A percentile compares a stretch with the other conserved stretches of the same genome.
phyloP scores from a whole-genome alignment of 2,113 vertebrate genomes.

The Salminus brasiliensis region DNA sequence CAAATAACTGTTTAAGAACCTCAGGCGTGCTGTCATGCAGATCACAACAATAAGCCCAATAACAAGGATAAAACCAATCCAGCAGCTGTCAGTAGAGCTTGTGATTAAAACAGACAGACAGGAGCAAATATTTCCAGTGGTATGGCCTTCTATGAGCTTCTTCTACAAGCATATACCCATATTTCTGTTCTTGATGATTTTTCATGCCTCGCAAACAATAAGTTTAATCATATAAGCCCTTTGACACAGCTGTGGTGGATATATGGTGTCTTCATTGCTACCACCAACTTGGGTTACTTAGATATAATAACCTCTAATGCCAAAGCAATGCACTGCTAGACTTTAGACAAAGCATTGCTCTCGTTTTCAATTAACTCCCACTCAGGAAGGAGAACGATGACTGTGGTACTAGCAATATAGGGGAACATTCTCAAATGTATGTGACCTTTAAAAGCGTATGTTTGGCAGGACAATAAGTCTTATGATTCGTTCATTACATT shows the following conservation, averaged over 20 bases:
- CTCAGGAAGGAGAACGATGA: neutral
- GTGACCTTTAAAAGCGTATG: neutral
- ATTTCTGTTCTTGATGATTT: too few species aligned
- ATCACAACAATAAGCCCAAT: neutral
- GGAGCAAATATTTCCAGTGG: neutral
- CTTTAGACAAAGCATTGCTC: neutral
- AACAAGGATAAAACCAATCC: neutral
- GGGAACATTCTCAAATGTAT: neutral
- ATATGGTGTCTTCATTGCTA: neutral
- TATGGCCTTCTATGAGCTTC: neutral
- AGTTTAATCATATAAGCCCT: neutral
- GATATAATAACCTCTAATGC: neutral
- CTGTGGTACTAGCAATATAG: neutral
- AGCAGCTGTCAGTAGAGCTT: neutral
- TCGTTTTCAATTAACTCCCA: neutral
- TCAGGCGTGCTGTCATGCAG: slow-evolving; percentile 10
- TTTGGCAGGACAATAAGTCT: slow-evolving; percentile 2
- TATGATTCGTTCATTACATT: neutral
- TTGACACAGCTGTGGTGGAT: neutral
- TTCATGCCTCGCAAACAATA: too few species aligned
- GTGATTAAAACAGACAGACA: neutral
- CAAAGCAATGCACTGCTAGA: neutral
- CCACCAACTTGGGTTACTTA: neutral
- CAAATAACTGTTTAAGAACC: slow-evolving; percentile 12
- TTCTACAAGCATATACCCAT: neutral